Evolutionary conservation across 2,888 invertebrate genomes (phyloP).

Genomic region (Acanthosepion esculentum): DNA sequence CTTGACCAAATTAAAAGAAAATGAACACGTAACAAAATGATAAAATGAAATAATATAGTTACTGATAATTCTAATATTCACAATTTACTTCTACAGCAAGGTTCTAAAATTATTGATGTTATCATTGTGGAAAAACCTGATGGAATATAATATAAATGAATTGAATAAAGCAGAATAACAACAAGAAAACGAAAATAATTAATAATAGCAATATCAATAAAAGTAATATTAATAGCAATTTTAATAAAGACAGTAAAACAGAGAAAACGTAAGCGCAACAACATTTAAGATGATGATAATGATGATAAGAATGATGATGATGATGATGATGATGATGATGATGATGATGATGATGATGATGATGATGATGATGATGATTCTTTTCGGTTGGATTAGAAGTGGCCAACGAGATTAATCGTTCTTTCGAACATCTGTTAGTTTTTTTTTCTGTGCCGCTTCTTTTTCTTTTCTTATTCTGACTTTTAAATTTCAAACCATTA

Average conservation of each 20-base stretch:
- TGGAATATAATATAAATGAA: too few species aligned
- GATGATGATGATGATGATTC: not conserved
- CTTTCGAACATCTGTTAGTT: not conserved
- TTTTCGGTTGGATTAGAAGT: not conserved
- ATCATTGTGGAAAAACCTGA: too few species aligned
- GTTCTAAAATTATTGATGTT: too few species aligned
- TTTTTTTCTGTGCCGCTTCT: too few species aligned
- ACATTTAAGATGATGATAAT: not conserved
- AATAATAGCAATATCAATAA: too few species aligned
- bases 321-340: not conserved
- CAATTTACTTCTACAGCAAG: too few species aligned
- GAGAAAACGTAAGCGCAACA: not conserved
- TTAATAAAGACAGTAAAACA: not conserved
- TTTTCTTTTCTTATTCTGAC: not conserved
- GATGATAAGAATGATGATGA: too few species aligned
- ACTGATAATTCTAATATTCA: too few species aligned
- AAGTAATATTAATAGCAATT: not conserved
- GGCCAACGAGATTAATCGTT: not conserved
- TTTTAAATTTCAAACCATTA: conserved; percentile 33
- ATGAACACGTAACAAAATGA: too few species aligned
- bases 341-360: too few species aligned
- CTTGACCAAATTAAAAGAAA: too few species aligned
- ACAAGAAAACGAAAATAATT: not conserved
- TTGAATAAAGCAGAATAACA: not conserved
- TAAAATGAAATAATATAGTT: too few species aligned